Conservation (phyloP, 2,888 invertebrate genomes). For the Formica aserva region DNA sequence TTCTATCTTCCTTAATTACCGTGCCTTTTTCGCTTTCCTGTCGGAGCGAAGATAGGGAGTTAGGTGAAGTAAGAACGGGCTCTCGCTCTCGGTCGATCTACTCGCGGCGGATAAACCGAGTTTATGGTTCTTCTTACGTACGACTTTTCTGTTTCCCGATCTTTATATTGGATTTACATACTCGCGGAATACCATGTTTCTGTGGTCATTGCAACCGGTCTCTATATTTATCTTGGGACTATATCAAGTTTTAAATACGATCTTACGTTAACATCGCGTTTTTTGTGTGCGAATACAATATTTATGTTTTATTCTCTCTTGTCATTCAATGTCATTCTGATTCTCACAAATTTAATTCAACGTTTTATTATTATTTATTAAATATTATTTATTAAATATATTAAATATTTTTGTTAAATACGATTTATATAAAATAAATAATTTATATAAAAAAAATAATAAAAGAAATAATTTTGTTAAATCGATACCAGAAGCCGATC, state of each 20-base stretch:
- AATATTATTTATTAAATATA: background rate
- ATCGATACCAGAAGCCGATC: background rate
- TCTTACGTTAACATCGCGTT: background rate
- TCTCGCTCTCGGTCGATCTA: conserved; percentile 20
- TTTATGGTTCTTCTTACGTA: conserved; percentile 65
- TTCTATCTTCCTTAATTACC: conserved; percentile 84
- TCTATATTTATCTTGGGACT: conserved; percentile 18
- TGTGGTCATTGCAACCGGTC: conserved; percentile 31
- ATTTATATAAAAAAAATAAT: too few species aligned
- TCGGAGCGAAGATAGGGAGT: conserved; percentile 28
- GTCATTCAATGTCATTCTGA: background rate
- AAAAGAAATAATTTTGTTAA: too few species aligned
- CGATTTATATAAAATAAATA: background rate
- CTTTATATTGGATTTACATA: conserved; percentile 71
- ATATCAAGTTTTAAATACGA: conserved; percentile 16
- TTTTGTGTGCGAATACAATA: background rate
- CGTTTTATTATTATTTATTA: background rate
- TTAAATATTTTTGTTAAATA: background rate
- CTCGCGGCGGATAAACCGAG: conserved; percentile 53
- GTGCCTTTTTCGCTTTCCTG: conserved; percentile 71
- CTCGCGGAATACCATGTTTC: conserved; percentile 61
- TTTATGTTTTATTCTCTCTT: conserved; percentile 8
- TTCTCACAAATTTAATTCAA: background rate
- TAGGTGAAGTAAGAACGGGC: conserved; percentile 36
- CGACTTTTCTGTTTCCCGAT: conserved; percentile 67